Evolutionary conservation across 2,888 invertebrate genomes (phyloP).

Genomic region (Pammene fasciana): DNA sequence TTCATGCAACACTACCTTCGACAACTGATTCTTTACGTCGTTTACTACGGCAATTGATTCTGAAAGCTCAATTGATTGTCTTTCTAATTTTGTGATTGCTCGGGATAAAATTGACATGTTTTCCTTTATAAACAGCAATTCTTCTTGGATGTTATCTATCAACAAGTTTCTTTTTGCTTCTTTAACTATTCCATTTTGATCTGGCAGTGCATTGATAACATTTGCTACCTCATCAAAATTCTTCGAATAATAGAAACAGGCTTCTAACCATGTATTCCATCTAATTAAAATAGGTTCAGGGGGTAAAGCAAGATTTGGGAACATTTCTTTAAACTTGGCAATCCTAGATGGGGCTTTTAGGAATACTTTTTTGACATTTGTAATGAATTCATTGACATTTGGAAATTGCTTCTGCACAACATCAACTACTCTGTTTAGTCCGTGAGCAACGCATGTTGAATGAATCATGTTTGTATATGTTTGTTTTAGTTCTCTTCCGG

Average conservation of each 20-base stretch:
- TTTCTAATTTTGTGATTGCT: slow-evolving; percentile 7
- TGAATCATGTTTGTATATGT: slow-evolving; percentile 12
- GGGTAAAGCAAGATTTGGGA: slow-evolving; percentile 10
- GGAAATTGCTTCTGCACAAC: slow-evolving; percentile 20
- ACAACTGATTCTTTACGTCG: slow-evolving; percentile 3
- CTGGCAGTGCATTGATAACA: slow-evolving; percentile 12
- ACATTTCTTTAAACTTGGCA: slow-evolving; percentile 20
- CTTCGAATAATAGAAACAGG: slow-evolving; percentile 3
- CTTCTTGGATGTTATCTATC: background rate
- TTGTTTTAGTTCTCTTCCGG: slow-evolving; percentile 5
- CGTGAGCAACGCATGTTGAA: slow-evolving; percentile 13
- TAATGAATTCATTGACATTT: slow-evolving; percentile 17
- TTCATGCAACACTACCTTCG: slow-evolving; percentile 8
- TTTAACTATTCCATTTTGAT: slow-evolving; percentile 4
- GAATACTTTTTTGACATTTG: slow-evolving; percentile 11
- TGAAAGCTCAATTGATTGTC: slow-evolving; percentile 2
- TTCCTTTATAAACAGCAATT: slow-evolving; percentile 8
- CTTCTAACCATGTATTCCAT: slow-evolving; percentile 15
- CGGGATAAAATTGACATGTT: slow-evolving; percentile 4
- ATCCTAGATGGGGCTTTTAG: slow-evolving; percentile 16
- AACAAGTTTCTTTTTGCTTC: slow-evolving; percentile 12
- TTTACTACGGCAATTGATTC: slow-evolving; percentile 9
- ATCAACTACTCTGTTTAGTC: slow-evolving; percentile 15
- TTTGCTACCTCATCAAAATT: slow-evolving; percentile 10
- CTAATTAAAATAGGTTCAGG: slow-evolving; percentile 12